Evolutionary conservation across 2,888 invertebrate genomes (phyloP).

Genomic region (Linyphia triangularis): DNA sequence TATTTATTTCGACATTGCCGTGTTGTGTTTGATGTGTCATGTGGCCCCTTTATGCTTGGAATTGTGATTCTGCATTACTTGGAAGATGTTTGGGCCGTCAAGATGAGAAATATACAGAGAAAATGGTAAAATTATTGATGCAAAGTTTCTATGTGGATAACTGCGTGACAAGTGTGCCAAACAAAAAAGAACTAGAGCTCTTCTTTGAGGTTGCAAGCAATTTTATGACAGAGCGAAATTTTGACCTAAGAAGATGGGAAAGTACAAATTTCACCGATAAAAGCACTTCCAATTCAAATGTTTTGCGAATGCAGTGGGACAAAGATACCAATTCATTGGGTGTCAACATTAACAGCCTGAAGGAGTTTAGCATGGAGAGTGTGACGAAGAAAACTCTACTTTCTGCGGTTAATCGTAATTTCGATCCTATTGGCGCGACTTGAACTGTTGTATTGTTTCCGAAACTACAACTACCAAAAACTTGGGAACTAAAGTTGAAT

Average conservation of each 20-base stretch:
- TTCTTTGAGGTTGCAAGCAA: too few species aligned
- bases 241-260: slow-evolving; percentile 23
- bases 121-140: too few species aligned
- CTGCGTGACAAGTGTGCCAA: too few species aligned
- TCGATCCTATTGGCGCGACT: neutral
- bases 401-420: neutral
- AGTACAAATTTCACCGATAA: neutral
- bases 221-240: too few species aligned
- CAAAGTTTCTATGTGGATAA: too few species aligned
- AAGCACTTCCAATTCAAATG: neutral
- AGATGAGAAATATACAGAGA: too few species aligned
- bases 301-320: slow-evolving; percentile 14
- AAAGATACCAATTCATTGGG: too few species aligned
- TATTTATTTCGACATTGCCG: too few species aligned
- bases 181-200: too few species aligned
- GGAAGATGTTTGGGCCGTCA: neutral
- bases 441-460: slow-evolving; percentile 6
- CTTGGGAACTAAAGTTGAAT: neutral
- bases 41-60: too few species aligned
- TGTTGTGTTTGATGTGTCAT: too few species aligned
- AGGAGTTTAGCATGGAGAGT: neutral
- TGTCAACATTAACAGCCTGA: slow-evolving; percentile 12
- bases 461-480: neutral
- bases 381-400: neutral
- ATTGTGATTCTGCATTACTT: neutral